A percentile compares a stretch with the other conserved stretches of the same genome.
Evolutionary conservation across 2,888 invertebrate species (phyloP).

Genomic region (Conistra vaccinii): DNA sequence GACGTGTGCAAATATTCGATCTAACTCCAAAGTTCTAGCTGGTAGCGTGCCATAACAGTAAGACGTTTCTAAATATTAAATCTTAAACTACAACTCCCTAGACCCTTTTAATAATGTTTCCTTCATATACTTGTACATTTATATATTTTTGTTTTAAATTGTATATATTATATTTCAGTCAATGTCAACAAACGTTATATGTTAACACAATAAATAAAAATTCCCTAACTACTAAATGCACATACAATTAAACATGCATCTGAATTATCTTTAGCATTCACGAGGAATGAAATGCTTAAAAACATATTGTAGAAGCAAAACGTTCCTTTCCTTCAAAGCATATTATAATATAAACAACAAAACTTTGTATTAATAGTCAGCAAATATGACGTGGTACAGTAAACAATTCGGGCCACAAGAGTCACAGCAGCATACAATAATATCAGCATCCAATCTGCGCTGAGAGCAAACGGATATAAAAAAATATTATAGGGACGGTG

Average conservation of each 20-base stretch:
- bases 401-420: slow-evolving; percentile 47
- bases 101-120: too few relatives aligned
- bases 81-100: background rate
- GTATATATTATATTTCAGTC: too few relatives aligned
- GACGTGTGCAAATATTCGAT: background rate
- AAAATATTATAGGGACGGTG: slow-evolving; percentile 55
- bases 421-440: slow-evolving; percentile 48
- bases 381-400: slow-evolving; percentile 46
- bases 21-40: background rate
- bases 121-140: too few relatives aligned
- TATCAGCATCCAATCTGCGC: slow-evolving; percentile 63
- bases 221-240: too few relatives aligned
- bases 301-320: background rate
- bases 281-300: background rate
- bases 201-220: too few relatives aligned
- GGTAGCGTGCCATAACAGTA: background rate
- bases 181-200: too few relatives aligned
- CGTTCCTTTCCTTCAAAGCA: background rate
- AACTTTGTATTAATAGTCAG: slow-evolving; percentile 18
- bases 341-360: background rate
- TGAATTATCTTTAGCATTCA: background rate
- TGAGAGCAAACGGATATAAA: slow-evolving; percentile 60
- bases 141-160: too few relatives aligned
- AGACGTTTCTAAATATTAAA: background rate
- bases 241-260: background rate